Conservation (phyloP, 2,888 invertebrate species). For the Apocheima hispidaria region DNA sequence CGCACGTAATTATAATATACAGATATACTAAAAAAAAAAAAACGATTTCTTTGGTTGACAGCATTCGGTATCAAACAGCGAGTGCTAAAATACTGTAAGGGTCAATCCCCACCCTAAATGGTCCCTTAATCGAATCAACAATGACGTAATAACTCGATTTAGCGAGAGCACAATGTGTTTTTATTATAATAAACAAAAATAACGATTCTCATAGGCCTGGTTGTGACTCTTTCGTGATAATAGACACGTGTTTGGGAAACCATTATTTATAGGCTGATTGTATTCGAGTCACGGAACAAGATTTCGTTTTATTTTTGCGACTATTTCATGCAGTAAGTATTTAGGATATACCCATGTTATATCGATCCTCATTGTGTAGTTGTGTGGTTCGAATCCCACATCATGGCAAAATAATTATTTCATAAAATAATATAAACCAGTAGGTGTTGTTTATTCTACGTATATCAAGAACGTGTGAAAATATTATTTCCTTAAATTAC, state of each 20-base stretch:
- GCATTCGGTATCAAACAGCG: not conserved
- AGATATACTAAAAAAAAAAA: too few species aligned
- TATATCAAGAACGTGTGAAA: too few species aligned
- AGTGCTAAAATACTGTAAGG: conserved; percentile 12
- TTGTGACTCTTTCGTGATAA: conserved; percentile 45
- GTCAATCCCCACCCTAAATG: conserved; percentile 18
- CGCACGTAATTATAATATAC: too few species aligned
- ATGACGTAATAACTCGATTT: conserved; percentile 77
- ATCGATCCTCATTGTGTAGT: not conserved
- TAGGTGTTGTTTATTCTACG: too few species aligned
- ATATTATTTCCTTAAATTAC: too few species aligned
- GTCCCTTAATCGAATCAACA: conserved; percentile 76
- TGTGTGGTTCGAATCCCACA: too few species aligned
- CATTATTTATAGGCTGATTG: conserved; percentile 27
- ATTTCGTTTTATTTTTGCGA: conserved; percentile 20
- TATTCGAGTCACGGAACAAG: conserved; percentile 31
- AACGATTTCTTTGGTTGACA: not conserved
- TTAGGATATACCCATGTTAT: conserved; percentile 1
- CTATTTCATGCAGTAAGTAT: conserved; percentile 11
- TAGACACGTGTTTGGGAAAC: conserved; percentile 45
- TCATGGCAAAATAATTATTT: too few species aligned
- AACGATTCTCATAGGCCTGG: conserved; percentile 48
- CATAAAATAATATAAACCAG: too few species aligned
- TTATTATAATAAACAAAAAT: conserved; percentile 70
- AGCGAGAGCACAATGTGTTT: conserved; percentile 68